phyloP scores from a whole-genome alignment of 1,140 invertebrate species.

The Planococcus citri region DNA sequence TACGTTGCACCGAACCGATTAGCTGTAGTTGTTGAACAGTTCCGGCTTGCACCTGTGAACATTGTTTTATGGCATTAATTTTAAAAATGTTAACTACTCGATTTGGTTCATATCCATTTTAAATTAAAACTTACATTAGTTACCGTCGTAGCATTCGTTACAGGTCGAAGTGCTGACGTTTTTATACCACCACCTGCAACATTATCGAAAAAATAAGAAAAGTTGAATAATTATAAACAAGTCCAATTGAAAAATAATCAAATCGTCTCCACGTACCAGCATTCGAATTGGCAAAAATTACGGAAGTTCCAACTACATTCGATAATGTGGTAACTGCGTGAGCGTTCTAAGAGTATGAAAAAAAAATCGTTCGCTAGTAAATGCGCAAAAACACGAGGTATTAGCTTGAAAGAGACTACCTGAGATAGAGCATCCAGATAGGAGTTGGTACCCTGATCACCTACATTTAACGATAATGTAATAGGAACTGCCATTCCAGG shows the following conservation, averaged over 20 bases:
- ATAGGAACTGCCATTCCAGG: slow-evolving; percentile 64
- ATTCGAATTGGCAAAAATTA: slow-evolving; percentile 9
- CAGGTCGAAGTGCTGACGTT: neutral
- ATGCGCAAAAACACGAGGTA: neutral
- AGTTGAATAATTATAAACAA: neutral
- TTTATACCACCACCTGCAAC: slow-evolving; percentile 6
- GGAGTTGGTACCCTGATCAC: neutral
- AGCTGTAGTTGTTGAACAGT: neutral
- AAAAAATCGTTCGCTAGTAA: neutral
- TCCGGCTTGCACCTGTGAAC: neutral
- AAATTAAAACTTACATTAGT: slow-evolving; percentile 4
- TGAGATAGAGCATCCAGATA: slow-evolving; percentile 13
- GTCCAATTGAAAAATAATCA: too few relatives aligned
- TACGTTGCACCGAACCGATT: slow-evolving; percentile 8
- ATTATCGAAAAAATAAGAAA: neutral
- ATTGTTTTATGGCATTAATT: neutral
- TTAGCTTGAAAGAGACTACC: neutral
- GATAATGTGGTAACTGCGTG: slow-evolving; percentile 7
- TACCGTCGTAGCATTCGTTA: neutral
- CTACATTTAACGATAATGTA: slow-evolving; percentile 56
- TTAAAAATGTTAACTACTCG: too few relatives aligned
- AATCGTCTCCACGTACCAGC: neutral
- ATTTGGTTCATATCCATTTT: neutral
- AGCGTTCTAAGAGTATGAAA: neutral
- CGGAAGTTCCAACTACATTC: neutral